Evolutionary conservation across 2,797 vertebrate species (phyloP).

Genomic region (Ctenochaetus hawaiiensis): DNA sequence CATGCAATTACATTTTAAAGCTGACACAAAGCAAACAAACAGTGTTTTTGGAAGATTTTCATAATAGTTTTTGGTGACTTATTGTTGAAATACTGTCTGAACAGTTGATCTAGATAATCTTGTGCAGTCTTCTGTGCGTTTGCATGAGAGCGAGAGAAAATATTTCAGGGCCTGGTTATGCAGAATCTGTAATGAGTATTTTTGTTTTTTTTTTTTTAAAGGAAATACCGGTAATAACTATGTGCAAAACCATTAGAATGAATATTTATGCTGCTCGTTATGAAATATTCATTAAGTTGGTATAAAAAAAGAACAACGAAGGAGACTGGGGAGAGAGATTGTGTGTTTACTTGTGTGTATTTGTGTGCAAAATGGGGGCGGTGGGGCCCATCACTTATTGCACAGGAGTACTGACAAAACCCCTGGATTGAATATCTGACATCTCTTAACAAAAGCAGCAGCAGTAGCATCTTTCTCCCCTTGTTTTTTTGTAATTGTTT

Average conservation of each 20-base stretch:
- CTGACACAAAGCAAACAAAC: constrained; percentile 37
- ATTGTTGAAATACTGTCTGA: constrained; percentile 40
- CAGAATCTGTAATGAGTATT: constrained; percentile 98
- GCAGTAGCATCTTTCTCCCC: constrained; percentile 85
- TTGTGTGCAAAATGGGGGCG: constrained; percentile 74
- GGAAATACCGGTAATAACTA: constrained; percentile 96
- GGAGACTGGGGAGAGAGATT: constrained; percentile 64
- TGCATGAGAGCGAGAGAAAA: constrained; percentile 63
- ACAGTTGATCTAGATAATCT: constrained; percentile 72
- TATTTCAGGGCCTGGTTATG: constrained; percentile 86
- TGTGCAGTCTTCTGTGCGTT: constrained; percentile 37
- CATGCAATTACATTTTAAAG: constrained; percentile 45
- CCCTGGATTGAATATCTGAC: constrained; percentile 94
- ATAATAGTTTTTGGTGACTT: constrained; percentile 43
- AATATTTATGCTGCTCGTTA: constrained; percentile 97
- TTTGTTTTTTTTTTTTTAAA: constrained; percentile 84
- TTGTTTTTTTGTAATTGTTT: constrained; percentile 79
- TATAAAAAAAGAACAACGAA: constrained; percentile 82
- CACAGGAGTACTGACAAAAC: constrained; percentile 90
- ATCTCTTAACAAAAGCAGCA: constrained; percentile 89
- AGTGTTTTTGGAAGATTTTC: constrained; percentile 34
- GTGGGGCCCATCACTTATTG: constrained; percentile 74
- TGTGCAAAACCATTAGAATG: constrained; percentile 98
- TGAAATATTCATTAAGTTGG: constrained; percentile 98
- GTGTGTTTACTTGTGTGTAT: constrained; percentile 75